These are phyloP conservation scores for Zosterops pallidus DNA, from an alignment of 2,113 vertebrate genomes.

Conservation along the genomic window DNA sequence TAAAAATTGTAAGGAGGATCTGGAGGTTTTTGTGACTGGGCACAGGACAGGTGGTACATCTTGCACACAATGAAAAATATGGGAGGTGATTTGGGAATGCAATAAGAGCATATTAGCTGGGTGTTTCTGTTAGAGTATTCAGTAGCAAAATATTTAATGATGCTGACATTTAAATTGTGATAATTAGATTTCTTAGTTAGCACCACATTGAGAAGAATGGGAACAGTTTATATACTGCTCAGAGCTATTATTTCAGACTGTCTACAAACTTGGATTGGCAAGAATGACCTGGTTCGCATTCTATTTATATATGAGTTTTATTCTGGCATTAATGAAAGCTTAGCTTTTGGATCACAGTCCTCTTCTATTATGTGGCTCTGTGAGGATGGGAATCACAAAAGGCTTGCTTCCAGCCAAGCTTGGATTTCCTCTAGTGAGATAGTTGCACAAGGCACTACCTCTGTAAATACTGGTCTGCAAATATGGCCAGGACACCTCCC, in stretches of 20 bases:
- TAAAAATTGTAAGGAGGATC: not conserved
- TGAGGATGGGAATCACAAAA: constrained; percentile 8
- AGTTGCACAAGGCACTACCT: not conserved
- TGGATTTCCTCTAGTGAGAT: not conserved
- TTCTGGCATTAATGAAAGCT: constrained; percentile 42
- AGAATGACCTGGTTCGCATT: constrained; percentile 45
- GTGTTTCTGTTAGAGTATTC: constrained; percentile 32
- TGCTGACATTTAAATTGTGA: constrained; percentile 37
- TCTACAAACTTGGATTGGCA: constrained; percentile 59
- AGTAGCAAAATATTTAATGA: constrained; percentile 59
- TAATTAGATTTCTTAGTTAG: constrained; percentile 56
- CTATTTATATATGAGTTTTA: constrained; percentile 50
- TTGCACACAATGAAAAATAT: not conserved
- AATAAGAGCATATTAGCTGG: not conserved
- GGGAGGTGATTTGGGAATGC: not conserved
- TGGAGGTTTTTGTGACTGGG: not conserved
- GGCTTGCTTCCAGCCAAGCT: not conserved
- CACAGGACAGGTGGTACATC: not conserved
- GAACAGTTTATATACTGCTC: constrained; percentile 25
- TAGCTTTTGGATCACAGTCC: constrained; percentile 42
- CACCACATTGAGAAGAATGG: constrained; percentile 38
- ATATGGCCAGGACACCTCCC: not conserved
- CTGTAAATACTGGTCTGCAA: not conserved
- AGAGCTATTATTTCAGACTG: constrained; percentile 58
- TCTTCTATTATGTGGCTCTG: constrained; percentile 27